Conservation (phyloP, 92 coral and sea anemone species). For the Zoanthus solanderi region DNA sequence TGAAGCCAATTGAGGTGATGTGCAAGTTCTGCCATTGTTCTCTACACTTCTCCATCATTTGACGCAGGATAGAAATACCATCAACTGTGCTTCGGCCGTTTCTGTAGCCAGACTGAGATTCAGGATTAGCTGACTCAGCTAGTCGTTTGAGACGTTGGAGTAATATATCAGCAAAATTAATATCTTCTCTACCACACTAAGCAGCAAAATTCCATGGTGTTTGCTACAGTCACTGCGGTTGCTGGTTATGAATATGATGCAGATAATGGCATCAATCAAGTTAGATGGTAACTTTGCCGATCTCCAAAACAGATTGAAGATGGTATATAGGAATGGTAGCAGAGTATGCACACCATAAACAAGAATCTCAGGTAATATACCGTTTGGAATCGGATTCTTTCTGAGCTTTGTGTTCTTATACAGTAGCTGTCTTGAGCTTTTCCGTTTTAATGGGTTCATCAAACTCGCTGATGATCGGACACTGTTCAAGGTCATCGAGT, state of each 20-base stretch:
- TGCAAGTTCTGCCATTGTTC: background rate
- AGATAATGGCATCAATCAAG: no score
- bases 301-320: background rate
- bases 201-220: no score
- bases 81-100: conserved; percentile 6
- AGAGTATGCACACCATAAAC: background rate
- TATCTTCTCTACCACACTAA: no score
- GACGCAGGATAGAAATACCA: background rate
- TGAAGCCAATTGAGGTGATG: background rate
- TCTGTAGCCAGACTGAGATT: conserved; percentile 38
- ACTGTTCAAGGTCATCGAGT: no score
- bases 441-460: no score
- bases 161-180: no score
- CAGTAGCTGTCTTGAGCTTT: no score
- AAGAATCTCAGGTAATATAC: background rate
- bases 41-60: conserved; percentile 33
- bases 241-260: no score
- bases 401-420: no score
- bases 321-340: background rate
- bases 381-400: background rate
- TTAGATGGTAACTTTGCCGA: no score
- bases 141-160: background rate
- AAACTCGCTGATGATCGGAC: no score
- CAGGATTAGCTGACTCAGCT: background rate
- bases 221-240: no score